Evolutionary conservation across 2,888 invertebrate genomes (phyloP), one percentile per base, ranked within the genome.

Genomic region (Saturnia japonica): DNA sequence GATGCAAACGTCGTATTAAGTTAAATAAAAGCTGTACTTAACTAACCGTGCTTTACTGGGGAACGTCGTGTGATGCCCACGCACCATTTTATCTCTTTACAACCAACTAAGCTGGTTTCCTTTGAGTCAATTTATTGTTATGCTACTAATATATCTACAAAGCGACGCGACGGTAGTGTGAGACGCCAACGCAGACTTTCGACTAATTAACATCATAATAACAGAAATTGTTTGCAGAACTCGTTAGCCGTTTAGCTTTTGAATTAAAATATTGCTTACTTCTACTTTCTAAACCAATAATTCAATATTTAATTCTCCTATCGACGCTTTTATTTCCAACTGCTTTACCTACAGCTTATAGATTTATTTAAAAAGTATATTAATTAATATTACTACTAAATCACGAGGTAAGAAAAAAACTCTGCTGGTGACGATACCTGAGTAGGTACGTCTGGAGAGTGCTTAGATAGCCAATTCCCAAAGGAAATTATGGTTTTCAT

Each of bases 11-110:
- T 85, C 82, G 83, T 85, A 88, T 88, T 86, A 88, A 81, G 85
- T 79, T 84, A 84, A 88, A 88, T 91, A 91, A 91, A 91, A 85
- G 88, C 80, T 79, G 84, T 88, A 87, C 88, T 90, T 88, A 89
- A 87, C 89, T 89, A 90, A 89, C 91, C 84, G 91, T 84, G 83
- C 83, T 83, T 84, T 80, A 77, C 82, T 82, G 74, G 78, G 34
- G 62, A 64, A 81, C 82, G 87, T 85, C 83, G 82, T 80, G 78
- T 77, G 72, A 78, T 71, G 79, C 93, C 93, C 93, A 93, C 94
- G 92, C 93, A 86, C 79, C 83, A 82, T 84, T 90, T 90, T 93
- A 91, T 93, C 91, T 90, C 87, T 88, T 87, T 85, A 88, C 88
- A 88, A 85, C 81, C 81, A 79, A 85, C 88, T 85, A 83, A 88